Evolutionary conservation across 1,140 invertebrate genomes (phyloP).

Genomic region (Heliothis subflexa): DNA sequence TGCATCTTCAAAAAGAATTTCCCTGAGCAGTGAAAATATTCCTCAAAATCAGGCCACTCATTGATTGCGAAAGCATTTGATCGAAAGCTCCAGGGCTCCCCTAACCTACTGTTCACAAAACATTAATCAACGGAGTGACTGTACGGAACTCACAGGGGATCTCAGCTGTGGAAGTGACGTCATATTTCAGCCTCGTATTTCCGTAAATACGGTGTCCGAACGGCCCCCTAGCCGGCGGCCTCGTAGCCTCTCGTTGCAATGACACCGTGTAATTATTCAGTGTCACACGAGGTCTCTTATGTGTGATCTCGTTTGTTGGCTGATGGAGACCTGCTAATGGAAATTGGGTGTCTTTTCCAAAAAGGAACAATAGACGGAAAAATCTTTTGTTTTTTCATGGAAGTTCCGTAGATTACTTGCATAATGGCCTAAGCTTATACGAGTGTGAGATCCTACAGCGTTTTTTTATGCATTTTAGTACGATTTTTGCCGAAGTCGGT

Average conservation of each 20-base stretch:
- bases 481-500: too few species aligned
- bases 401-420: not conserved
- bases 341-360: slow-evolving; percentile 13
- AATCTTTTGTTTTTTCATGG: not conserved
- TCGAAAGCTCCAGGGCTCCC: too few species aligned
- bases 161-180: not conserved
- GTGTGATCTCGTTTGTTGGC: not conserved
- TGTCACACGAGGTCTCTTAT: slow-evolving; percentile 10
- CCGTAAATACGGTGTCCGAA: not conserved
- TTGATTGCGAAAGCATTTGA: too few species aligned
- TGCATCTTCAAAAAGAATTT: too few species aligned
- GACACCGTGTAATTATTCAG: slow-evolving; percentile 28
- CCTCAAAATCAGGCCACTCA: too few species aligned
- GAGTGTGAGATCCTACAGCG: too few species aligned
- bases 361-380: not conserved
- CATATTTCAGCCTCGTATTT: not conserved
- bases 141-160: not conserved
- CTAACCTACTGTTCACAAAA: too few species aligned
- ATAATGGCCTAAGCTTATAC: too few species aligned
- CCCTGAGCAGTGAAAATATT: too few species aligned
- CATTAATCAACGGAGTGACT: not conserved
- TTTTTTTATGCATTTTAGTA: too few species aligned
- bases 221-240: not conserved
- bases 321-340: not conserved
- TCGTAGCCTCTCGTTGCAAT: not conserved